Conservation (phyloP, 2,797 vertebrate species). For the Diglossa cyanea region DNA sequence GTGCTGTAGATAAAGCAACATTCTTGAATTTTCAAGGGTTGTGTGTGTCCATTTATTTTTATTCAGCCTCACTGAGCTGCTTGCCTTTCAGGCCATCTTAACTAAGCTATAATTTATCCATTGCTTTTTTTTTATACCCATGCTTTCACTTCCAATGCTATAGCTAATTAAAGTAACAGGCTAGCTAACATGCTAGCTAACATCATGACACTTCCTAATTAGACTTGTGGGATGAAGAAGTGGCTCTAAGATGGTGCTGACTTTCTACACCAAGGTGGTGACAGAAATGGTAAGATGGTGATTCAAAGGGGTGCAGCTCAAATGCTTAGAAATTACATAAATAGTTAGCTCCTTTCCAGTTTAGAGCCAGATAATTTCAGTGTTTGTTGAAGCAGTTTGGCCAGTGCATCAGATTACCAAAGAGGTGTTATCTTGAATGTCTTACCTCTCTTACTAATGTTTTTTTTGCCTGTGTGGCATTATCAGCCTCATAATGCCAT, state of each 20-base stretch:
- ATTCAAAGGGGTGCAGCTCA: background rate
- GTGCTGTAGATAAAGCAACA: background rate
- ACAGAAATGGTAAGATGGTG: background rate
- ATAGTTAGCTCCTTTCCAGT: background rate
- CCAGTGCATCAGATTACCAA: background rate
- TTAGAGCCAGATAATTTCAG: background rate
- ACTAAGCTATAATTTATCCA: slow-evolving; percentile 13
- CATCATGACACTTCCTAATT: background rate
- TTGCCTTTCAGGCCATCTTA: background rate
- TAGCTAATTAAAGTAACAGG: slow-evolving; percentile 12
- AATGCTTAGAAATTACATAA: background rate
- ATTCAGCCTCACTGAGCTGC: background rate
- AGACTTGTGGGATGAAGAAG: slow-evolving; percentile 5
- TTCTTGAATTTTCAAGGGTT: slow-evolving; percentile 38
- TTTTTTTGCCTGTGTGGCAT: background rate
- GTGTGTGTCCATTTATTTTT: slow-evolving; percentile 9
- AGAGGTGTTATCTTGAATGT: background rate
- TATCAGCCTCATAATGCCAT: too few relatives aligned
- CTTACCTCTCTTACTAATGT: background rate
- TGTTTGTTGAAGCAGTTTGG: background rate
- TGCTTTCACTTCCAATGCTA: background rate
- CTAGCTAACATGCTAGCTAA: background rate
- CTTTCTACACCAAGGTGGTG: slow-evolving; percentile 2
- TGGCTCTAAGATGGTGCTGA: background rate
- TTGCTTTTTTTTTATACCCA: background rate